Evolutionary conservation across 2,888 invertebrate species (phyloP).

Genomic region (Smittia sp.): DNA sequence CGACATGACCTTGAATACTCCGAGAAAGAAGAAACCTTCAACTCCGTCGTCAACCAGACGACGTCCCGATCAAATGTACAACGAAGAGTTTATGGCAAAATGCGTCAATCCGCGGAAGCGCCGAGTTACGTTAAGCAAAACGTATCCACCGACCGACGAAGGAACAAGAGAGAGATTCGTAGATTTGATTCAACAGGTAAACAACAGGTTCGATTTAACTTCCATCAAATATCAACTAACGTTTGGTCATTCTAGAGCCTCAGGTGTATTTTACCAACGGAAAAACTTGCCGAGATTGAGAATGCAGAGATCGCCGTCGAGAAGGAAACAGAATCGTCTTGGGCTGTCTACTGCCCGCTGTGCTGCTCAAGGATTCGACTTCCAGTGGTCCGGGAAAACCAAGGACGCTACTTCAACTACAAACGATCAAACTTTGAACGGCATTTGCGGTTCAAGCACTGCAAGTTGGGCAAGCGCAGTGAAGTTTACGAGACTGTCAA

Average conservation of each 20-base stretch:
- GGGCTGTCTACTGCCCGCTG: conserved; percentile 2
- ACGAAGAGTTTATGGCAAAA: conserved; percentile 9
- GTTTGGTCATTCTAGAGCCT: not conserved
- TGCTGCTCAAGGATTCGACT: not conserved
- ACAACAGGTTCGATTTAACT: not conserved
- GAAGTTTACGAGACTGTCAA: not conserved
- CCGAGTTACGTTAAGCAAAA: not conserved
- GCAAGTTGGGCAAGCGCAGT: no score
- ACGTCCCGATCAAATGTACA: conserved; percentile 15
- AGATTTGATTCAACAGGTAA: not conserved
- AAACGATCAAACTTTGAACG: conserved; percentile 30
- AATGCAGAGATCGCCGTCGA: not conserved
- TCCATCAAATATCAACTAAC: not conserved
- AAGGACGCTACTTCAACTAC: not conserved
- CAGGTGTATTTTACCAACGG: not conserved
- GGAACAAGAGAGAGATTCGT: not conserved
- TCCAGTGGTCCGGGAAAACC: not conserved
- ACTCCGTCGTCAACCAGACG: not conserved
- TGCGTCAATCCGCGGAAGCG: not conserved
- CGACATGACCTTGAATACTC: not conserved
- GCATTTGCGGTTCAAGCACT: conserved; percentile 9
- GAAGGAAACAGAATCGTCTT: not conserved
- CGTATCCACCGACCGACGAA: conserved; percentile 3
- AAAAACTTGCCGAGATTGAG: not conserved
- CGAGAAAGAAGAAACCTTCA: not conserved